Evolutionary conservation across 2,113 vertebrate species (phyloP), one percentile per base, ranked within the genome.

Genomic region (Murina feae): DNA sequence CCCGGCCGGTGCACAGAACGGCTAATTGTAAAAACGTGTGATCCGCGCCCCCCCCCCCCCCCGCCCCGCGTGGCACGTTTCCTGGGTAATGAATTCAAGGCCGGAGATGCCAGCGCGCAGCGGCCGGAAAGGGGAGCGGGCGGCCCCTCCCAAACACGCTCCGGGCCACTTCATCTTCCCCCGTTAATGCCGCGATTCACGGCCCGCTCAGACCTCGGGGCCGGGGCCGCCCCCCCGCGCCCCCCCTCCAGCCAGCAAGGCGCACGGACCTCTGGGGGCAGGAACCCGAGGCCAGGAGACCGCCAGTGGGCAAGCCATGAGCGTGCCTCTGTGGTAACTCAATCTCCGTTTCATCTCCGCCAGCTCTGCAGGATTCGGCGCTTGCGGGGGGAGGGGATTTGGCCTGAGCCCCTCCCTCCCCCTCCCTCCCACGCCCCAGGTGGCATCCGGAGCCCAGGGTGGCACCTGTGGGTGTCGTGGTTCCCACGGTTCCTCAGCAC

Each of bases 141-240:
- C 2, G 0, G 3, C 65, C 37, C 65, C 72, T 65, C 82, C 89
- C 53, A 8, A 2, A 51, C 79, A 20, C 6, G 28, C 68, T 60
- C 35, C 58, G 9, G 23, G 4, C 37, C 10, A 18, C 72, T 53
- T 35, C 10, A 35, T 53, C 83, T 51, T 79, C 66, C 2, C 0
- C 32, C 20, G 51, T 44, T 10, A 37, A 5, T 0, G 1, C 25
- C 3, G 21, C 2, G 0, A 9, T 4, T 11, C 42, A 1, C 0
- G 14, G 66, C 0, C 37, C 28, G 14, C 74, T 87, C 20, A 3
- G 25, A 14, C 5, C 0, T n/a, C 0, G 11, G n/a, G 51, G 1
- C n/a, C 1, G 20, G 0, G 21, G 16, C 6, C 5, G 32, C 49
- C 49, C 75, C 51, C 4, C 18, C 30, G 0, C 0, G 4, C 23